Conservation (phyloP, 2,113 vertebrate genomes). For the Malurus cyaneus region DNA sequence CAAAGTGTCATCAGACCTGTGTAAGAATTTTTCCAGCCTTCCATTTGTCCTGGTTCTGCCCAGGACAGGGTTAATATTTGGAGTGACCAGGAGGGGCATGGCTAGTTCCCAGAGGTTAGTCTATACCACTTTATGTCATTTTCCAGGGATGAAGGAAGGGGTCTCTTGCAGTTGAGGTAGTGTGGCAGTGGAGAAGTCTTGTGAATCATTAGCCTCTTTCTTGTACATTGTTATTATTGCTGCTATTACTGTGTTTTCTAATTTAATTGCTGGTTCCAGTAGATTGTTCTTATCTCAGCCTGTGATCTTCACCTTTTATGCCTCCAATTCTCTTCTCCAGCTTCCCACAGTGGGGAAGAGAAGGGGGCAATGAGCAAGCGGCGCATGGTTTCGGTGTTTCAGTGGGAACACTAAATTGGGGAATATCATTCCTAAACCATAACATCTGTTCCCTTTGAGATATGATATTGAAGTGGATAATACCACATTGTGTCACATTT, state of each 20-base stretch:
- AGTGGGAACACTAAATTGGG: not conserved
- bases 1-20: not conserved
- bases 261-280: not conserved
- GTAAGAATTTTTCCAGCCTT: not conserved
- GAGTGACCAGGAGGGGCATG: not conserved
- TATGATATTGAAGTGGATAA: not conserved
- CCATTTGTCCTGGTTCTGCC: not conserved
- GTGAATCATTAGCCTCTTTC: not conserved
- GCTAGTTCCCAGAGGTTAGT: not conserved
- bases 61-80: not conserved
- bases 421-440: not conserved
- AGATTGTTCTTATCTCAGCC: not conserved
- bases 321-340: not conserved
- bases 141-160: not conserved
- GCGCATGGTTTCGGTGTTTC: not conserved
- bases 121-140: not conserved
- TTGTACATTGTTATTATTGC: not conserved
- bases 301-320: not conserved
- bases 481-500: not conserved
- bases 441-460: not conserved
- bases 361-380: not conserved
- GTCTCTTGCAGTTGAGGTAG: not conserved
- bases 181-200: not conserved
- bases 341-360: rapidly evolving
- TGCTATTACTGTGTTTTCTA: not conserved